Percentiles rank a stretch among this genome's conserved stretches.
Conservation (phyloP, 2,113 vertebrate species). For the Nothocercus nigrocapillus region DNA sequence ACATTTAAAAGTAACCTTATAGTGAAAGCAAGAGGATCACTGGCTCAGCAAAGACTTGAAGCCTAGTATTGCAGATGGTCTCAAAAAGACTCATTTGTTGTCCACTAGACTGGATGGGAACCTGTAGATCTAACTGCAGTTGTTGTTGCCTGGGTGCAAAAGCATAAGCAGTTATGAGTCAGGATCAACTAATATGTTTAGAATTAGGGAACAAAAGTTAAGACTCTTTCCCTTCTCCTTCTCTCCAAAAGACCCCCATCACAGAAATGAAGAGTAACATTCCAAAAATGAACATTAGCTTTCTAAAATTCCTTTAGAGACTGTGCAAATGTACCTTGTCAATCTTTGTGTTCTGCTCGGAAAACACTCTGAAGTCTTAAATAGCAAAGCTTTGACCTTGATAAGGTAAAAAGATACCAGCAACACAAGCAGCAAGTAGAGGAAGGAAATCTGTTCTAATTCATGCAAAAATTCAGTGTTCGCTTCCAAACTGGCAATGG, state of each 20-base stretch:
- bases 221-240: not conserved
- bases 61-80: not conserved
- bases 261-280: not conserved
- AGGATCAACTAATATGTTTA: not conserved
- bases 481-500: not conserved
- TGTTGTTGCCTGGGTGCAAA: not conserved
- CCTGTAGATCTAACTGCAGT: not conserved
- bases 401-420: rapidly evolving
- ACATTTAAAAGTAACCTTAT: not conserved
- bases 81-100: not conserved
- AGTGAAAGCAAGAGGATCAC: not conserved
- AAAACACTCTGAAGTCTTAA: not conserved
- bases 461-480: not conserved
- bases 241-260: not conserved
- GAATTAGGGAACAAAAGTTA: not conserved
- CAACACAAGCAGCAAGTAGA: not conserved
- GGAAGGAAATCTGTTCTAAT: not conserved
- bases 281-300: not conserved
- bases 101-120: not conserved
- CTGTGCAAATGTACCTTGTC: not conserved
- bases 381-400: not conserved
- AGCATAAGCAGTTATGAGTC: not conserved
- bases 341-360: not conserved
- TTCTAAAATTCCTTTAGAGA: not conserved
- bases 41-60: not conserved